Evolutionary conservation across 1,140 invertebrate genomes (phyloP).

Genomic region (Thaumetopoea pityocampa): DNA sequence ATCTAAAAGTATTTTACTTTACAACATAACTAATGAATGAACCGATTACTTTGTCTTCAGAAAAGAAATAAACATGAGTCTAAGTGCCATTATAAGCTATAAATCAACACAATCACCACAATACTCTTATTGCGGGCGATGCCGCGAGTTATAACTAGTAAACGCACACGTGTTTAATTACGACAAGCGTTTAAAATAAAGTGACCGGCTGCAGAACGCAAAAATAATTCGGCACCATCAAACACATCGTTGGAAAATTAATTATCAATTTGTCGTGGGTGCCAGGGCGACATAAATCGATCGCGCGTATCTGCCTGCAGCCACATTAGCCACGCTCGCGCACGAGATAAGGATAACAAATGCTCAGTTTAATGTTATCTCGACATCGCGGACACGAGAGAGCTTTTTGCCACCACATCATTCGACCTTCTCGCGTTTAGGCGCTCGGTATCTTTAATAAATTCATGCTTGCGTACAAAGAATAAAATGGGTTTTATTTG

Average conservation of each 20-base stretch:
- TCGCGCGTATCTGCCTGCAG: slow-evolving; percentile 64
- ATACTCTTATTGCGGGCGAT: background rate
- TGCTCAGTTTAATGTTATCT: slow-evolving; percentile 75
- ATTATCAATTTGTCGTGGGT: slow-evolving; percentile 75
- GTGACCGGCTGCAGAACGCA: slow-evolving; percentile 31
- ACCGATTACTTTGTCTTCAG: no score
- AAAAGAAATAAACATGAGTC: no score
- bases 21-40: no score
- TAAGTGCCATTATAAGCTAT: no score
- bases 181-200: slow-evolving; percentile 15
- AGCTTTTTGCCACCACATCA: slow-evolving; percentile 72
- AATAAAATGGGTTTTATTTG: slow-evolving; percentile 13
- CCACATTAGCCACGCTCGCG: slow-evolving; percentile 70
- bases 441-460: slow-evolving; percentile 24
- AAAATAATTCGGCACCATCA: slow-evolving; percentile 69
- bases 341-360: slow-evolving; percentile 73
- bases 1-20: no score
- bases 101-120: no score
- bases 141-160: background rate
- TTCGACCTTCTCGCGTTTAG: slow-evolving; percentile 45
- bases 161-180: slow-evolving; percentile 13
- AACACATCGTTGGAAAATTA: slow-evolving; percentile 66
- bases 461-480: slow-evolving; percentile 16
- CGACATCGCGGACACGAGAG: slow-evolving; percentile 69
- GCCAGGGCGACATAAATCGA: slow-evolving; percentile 71